Percentiles rank a stretch among this genome's conserved stretches.
Evolutionary conservation across 2,113 vertebrate species (phyloP).

Genomic region (Perca schrenkii): DNA sequence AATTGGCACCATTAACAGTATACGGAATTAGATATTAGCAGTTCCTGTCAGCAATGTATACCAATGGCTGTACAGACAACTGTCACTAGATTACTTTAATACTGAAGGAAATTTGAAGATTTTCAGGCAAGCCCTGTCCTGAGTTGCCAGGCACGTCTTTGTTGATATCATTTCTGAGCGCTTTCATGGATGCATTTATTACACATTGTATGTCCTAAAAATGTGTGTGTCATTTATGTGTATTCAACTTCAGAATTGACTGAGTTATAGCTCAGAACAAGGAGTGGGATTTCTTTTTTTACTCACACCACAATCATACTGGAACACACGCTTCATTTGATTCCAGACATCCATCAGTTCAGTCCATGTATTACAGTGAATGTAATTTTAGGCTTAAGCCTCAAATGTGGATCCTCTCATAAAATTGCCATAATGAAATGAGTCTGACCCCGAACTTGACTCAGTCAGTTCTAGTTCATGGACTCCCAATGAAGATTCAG

Average conservation of each 20-base stretch:
- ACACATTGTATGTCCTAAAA: neutral
- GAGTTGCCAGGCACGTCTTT: neutral
- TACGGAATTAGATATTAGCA: neutral
- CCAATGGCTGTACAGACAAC: neutral
- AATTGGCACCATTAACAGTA: neutral
- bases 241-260: neutral
- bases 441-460: conserved; percentile 50
- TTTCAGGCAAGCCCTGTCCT: neutral
- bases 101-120: neutral
- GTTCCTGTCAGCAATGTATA: neutral
- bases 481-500: conserved; percentile 56
- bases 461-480: conserved; percentile 50
- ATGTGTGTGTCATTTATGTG: neutral
- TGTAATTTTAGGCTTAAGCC: conserved; percentile 7
- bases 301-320: conserved; percentile 16
- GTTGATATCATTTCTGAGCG: neutral
- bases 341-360: conserved; percentile 18
- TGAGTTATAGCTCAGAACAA: neutral
- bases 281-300: neutral
- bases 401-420: conserved; percentile 50
- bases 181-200: too few species aligned
- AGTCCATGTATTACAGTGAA: neutral
- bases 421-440: conserved; percentile 63
- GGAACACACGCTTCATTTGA: conserved; percentile 46
- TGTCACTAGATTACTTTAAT: neutral